These are phyloP conservation scores for Antitype chi DNA, from an alignment of 2,888 invertebrate species.

Conservation along the genomic window DNA sequence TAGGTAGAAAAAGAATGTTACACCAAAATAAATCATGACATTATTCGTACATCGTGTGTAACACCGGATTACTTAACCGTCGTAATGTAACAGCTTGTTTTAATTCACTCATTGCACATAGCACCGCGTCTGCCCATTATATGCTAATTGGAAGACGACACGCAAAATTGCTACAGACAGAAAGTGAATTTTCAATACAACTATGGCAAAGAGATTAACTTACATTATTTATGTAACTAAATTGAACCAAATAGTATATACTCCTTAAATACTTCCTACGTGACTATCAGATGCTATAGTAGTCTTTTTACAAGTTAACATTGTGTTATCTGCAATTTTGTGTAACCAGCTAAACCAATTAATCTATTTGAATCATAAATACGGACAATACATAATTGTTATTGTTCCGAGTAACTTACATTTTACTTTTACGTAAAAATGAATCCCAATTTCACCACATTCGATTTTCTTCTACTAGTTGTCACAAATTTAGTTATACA, in stretches of 20 bases:
- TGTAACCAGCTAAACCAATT: not conserved
- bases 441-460: not conserved
- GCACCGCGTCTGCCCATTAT: slow-evolving; percentile 76
- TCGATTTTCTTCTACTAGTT: not conserved
- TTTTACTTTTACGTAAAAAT: not conserved
- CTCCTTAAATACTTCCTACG: not conserved
- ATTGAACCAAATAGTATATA: not conserved
- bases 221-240: slow-evolving; percentile 14
- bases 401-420: no score
- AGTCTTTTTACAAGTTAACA: not conserved
- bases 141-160: slow-evolving; percentile 84
- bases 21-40: slow-evolving; percentile 60
- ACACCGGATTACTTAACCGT: slow-evolving; percentile 76
- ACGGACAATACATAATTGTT: not conserved
- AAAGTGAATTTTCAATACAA: slow-evolving; percentile 67
- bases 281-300: not conserved
- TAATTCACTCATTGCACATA: slow-evolving; percentile 79
- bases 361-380: no score
- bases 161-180: slow-evolving; percentile 76
- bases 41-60: slow-evolving; percentile 56
- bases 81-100: slow-evolving; percentile 77
- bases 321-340: not conserved
- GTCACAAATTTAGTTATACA: not conserved
- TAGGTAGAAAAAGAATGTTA: slow-evolving; percentile 4
- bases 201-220: slow-evolving; percentile 28